Conservation (phyloP, 1,140 invertebrate species). For the Limonius californicus region DNA sequence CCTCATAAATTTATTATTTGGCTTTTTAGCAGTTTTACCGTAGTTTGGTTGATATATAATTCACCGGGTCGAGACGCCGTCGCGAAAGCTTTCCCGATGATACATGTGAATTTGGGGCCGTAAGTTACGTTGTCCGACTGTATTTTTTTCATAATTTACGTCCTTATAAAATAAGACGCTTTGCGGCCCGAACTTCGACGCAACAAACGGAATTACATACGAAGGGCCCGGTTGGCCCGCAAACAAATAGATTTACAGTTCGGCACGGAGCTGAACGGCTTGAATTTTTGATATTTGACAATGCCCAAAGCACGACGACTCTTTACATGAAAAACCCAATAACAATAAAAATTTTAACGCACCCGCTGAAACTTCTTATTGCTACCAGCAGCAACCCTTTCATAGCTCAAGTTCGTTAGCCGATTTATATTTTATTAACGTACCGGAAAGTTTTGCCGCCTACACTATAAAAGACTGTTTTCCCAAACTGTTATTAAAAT, state of each 20-base stretch:
- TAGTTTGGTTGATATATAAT: constrained; percentile 15
- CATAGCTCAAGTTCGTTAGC: too few relatives aligned
- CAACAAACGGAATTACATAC: background rate
- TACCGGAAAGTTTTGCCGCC: too few relatives aligned
- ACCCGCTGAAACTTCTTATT: too few relatives aligned
- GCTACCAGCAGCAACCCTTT: too few relatives aligned
- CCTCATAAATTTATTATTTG: constrained; percentile 15
- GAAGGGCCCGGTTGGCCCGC: too few relatives aligned
- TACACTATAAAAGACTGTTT: too few relatives aligned
- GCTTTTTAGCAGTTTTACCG: constrained; percentile 14
- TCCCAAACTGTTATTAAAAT: too few relatives aligned
- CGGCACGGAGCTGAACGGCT: too few relatives aligned
- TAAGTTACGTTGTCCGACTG: background rate
- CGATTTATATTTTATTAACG: too few relatives aligned
- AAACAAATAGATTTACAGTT: background rate
- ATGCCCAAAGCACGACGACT: too few relatives aligned
- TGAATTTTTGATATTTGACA: too few relatives aligned
- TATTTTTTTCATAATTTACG: constrained; percentile 3
- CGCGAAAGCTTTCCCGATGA: constrained; percentile 7
- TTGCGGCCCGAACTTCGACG: background rate
- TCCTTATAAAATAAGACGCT: background rate
- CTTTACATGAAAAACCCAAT: too few relatives aligned
- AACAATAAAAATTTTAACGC: background rate
- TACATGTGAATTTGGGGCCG: background rate
- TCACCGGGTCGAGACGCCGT: constrained; percentile 6